These are phyloP conservation scores for Glyphotaelius pellucidus DNA, from an alignment of 2,888 invertebrate genomes.

Conservation along the genomic window DNA sequence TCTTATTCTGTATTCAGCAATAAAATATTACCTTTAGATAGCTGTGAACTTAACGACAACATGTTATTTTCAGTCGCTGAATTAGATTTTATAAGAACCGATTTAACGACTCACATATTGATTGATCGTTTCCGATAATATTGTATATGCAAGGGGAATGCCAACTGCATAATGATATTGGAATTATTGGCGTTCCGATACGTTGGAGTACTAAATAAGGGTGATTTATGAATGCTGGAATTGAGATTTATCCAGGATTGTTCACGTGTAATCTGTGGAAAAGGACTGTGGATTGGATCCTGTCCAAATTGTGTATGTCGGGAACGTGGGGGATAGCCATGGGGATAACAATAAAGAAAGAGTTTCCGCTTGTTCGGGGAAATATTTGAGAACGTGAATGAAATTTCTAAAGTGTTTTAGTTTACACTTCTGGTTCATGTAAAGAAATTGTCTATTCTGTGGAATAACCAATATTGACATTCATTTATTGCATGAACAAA, in stretches of 20 bases:
- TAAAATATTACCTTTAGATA: not conserved
- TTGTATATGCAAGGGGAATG: not conserved
- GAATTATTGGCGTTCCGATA: not conserved
- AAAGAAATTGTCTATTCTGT: not conserved
- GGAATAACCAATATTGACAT: not conserved
- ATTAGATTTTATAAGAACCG: not conserved
- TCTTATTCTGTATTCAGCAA: not conserved
- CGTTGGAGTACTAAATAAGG: conserved; percentile 9
- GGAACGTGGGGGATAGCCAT: not conserved
- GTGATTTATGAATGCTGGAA: conserved; percentile 17
- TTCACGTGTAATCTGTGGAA: not conserved
- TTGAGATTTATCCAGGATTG: not conserved
- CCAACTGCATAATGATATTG: conserved; percentile 33
- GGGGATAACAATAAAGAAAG: not conserved
- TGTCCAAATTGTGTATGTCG: conserved; percentile 16
- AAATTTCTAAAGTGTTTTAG: not conserved
- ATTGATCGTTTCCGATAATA: not conserved
- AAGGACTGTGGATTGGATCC: conserved; percentile 12
- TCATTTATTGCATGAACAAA: not conserved
- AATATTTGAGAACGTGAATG: not conserved
- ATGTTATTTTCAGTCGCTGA: not conserved
- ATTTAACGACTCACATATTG: not conserved
- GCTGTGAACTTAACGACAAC: not conserved
- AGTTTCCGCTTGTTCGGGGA: not conserved
- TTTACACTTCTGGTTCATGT: not conserved